phyloP scores from a whole-genome alignment of 1,140 invertebrate genomes.

The Pseudachorutes palmiensis region DNA sequence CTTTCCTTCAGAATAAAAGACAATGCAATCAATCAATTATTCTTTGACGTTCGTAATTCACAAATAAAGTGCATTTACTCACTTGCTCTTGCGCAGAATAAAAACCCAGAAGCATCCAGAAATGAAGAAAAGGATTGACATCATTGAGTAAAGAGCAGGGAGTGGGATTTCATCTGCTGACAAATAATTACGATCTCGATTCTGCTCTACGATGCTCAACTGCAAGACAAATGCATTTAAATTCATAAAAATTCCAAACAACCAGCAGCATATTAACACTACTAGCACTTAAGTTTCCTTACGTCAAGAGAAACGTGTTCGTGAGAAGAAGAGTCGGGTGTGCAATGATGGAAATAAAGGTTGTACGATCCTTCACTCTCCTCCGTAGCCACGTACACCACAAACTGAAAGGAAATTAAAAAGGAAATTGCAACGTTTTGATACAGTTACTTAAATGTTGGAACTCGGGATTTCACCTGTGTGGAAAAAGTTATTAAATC shows the following conservation, averaged over 20 bases:
- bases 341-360: constrained; percentile 91
- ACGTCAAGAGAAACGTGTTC: constrained; percentile 55
- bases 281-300: constrained; percentile 37
- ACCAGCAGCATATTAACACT: not conserved
- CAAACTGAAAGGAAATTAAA: constrained; percentile 50
- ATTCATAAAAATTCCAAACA: constrained; percentile 18
- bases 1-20: constrained; percentile 22
- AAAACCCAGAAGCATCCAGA: constrained; percentile 87
- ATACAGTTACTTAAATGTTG: not conserved
- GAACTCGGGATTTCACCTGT: not conserved
- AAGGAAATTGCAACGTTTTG: not conserved
- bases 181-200: constrained; percentile 77
- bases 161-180: constrained; percentile 97
- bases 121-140: constrained; percentile 81
- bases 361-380: constrained; percentile 88
- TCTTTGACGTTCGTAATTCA: not conserved
- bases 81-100: constrained; percentile 75
- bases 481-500: not conserved
- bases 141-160: constrained; percentile 82
- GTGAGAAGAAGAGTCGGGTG: constrained; percentile 43
- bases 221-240: constrained; percentile 43
- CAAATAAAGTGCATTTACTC: constrained; percentile 38
- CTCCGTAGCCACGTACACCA: constrained; percentile 65
- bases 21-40: constrained; percentile 6
- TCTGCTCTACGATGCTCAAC: constrained; percentile 70